Base-by-base conservation (phyloP, 2,888 invertebrate species). In the Diarsia rubi region DNA sequence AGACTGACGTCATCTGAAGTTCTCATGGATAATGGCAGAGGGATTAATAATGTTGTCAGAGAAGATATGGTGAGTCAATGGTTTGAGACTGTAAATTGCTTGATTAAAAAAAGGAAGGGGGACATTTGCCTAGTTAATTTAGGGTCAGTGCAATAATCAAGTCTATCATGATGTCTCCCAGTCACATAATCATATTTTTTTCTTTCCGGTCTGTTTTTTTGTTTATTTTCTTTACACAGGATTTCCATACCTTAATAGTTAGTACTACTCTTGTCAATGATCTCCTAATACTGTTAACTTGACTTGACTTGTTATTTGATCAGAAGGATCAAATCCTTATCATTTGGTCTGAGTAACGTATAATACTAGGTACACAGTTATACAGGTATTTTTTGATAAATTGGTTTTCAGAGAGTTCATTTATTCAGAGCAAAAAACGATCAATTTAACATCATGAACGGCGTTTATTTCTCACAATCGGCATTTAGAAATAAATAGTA, bases 251-350 rank as follows among this genome's bases (percentile, higher is more conserved):
- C n/a, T n/a, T n/a, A n/a, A n/a, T n/a, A 37, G 16, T 24, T n/a
- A 9, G n/a, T 3, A 66, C 2, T n/a, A 31, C 1, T 31, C 2
- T 69, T 45, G 0, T n/a, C 21, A 21, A 16, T 71, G 16, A 16
- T 37, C 14, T 37, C 57, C n/a, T 37, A 1, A 21, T 42, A n/a
- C n/a, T n/a, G n/a, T n/a, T n/a, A n/a, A n/a, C n/a, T n/a, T n/a
- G n/a, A n/a, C n/a, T n/a, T n/a, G n/a, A n/a, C n/a, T n/a, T n/a
- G n/a, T n/a, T n/a, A n/a, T n/a, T n/a, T n/a, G n/a, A n/a, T 69
- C 59, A 79, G 44, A 49, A 44, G 12, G 5, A 75, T 69, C 16
- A n/a, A 49, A 31, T n/a, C 16, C 21, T 14, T 79, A 71, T 69
- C 45, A 44, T 60, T 52, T 11, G 1, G 11, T 31, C 44, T 71